Percentiles rank a stretch among this genome's conserved stretches.
These are phyloP conservation scores for Cherax quadricarinatus DNA, from an alignment of 1,140 invertebrate species.

Conservation along the genomic window DNA sequence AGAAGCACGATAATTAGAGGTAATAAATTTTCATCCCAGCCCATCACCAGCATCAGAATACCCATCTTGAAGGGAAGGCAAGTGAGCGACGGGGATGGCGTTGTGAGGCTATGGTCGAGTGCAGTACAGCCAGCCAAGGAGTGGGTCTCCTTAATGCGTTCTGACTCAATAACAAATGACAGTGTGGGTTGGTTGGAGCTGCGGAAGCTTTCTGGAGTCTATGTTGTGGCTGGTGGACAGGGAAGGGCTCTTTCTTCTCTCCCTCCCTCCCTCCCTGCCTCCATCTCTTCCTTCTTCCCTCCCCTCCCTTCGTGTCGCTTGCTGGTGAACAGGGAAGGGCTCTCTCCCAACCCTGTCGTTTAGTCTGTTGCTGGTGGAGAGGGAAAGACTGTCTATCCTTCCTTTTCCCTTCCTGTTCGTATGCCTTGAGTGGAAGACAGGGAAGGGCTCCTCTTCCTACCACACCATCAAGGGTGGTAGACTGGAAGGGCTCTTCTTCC, in stretches of 20 bases:
- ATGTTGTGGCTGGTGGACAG: conserved; percentile 29
- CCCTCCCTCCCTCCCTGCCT: not conserved
- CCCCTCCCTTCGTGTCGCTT: not conserved
- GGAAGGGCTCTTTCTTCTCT: conserved; percentile 35
- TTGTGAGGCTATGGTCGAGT: conserved; percentile 31
- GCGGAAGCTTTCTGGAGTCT: conserved; percentile 51
- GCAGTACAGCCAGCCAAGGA: conserved; percentile 34
- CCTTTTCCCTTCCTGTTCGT: too few species aligned
- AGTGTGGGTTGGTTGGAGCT: conserved; percentile 25
- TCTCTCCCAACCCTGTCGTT: not conserved
- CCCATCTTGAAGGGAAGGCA: not conserved
- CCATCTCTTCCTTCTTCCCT: not conserved
- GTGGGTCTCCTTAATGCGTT: conserved; percentile 58
- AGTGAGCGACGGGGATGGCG: too few species aligned
- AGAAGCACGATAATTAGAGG: too few species aligned
- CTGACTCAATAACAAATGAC: conserved; percentile 64
- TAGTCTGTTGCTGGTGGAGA: not conserved
- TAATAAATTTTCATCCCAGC: not conserved
- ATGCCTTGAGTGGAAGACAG: too few species aligned
- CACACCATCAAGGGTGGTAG: too few species aligned
- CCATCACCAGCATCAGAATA: too few species aligned
- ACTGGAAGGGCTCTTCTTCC: too few species aligned
- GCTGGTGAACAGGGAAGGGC: not conserved
- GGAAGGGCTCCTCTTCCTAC: too few species aligned
- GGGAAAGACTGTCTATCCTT: too few species aligned